Percentiles rank a stretch among this genome's conserved stretches.
phyloP scores from a whole-genome alignment of 2,113 vertebrate genomes.

The Seriola rivoliana region DNA sequence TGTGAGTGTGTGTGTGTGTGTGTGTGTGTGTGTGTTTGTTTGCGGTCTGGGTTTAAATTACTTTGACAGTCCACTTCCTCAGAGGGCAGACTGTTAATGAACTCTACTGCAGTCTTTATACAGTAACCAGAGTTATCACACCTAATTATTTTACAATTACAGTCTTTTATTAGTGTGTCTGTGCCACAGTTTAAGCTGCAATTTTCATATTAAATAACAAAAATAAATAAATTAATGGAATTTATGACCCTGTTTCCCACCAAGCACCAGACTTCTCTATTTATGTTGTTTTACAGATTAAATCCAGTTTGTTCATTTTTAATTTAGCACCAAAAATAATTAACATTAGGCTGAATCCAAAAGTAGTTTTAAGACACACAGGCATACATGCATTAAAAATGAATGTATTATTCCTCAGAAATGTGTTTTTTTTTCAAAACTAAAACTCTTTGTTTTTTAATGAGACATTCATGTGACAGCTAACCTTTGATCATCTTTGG shows the following conservation, averaged over 20 bases:
- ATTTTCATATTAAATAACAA: not conserved
- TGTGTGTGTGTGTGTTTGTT: constrained; percentile 23
- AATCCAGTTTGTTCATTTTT: not conserved
- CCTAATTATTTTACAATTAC: constrained; percentile 53
- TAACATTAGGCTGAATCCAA: not conserved
- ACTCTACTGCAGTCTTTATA: constrained; percentile 41
- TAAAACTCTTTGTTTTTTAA: not conserved
- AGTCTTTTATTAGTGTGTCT: not conserved
- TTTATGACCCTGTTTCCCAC: not conserved
- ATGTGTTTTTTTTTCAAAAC: not conserved
- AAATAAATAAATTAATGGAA: not conserved
- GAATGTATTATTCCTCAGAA: not conserved
- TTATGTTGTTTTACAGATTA: not conserved
- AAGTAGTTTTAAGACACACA: not conserved
- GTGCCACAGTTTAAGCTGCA: not conserved
- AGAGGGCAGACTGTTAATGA: constrained; percentile 53
- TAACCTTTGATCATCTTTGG: not conserved
- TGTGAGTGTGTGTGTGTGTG: constrained; percentile 10
- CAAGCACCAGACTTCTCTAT: not conserved
- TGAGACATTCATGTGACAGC: not conserved
- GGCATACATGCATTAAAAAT: too few species aligned
- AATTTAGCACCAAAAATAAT: not conserved
- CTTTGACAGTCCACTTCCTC: constrained; percentile 45
- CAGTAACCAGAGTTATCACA: constrained; percentile 47
- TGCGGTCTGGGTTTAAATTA: constrained; percentile 43